Evolutionary conservation across 2,888 invertebrate species (phyloP).

Genomic region (Anthoptus insignis): DNA sequence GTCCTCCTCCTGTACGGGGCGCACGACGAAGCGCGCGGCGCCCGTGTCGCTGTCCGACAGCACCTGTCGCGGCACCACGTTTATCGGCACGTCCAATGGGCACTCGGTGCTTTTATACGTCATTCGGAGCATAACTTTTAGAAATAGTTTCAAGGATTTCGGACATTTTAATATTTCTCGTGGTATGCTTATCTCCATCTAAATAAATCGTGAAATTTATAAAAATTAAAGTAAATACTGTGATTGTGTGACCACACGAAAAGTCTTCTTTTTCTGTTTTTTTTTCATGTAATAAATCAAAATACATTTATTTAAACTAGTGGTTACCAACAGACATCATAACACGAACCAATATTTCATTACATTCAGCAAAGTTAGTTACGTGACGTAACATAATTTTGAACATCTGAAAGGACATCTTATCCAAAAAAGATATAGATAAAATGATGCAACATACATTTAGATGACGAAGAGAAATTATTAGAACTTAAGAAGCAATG

Average conservation of each 20-base stretch:
- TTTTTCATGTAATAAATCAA: too few species aligned
- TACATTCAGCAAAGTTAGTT: too few species aligned
- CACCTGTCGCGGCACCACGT: constrained; percentile 70
- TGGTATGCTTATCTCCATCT: constrained; percentile 32
- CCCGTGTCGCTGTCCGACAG: constrained; percentile 84
- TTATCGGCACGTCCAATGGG: constrained; percentile 50
- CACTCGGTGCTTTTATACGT: constrained; percentile 28
- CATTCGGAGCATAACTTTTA: constrained; percentile 34
- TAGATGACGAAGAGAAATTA: too few species aligned
- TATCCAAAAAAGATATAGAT: too few species aligned
- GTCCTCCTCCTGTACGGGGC: constrained; percentile 90
- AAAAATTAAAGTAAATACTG: not conserved
- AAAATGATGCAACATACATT: too few species aligned
- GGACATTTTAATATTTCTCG: constrained; percentile 15
- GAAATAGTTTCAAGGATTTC: constrained; percentile 25
- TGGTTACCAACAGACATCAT: too few species aligned
- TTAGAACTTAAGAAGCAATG: too few species aligned
- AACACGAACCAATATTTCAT: not conserved
- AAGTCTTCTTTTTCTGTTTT: not conserved
- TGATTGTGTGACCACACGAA: not conserved
- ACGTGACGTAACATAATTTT: too few species aligned
- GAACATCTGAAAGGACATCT: too few species aligned
- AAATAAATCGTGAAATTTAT: constrained; percentile 21
- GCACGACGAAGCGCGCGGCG: constrained; percentile 88
- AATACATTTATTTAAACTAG: too few species aligned